Base-by-base conservation (phyloP, 2,113 vertebrate species). In the Erinaceus europaeus region DNA sequence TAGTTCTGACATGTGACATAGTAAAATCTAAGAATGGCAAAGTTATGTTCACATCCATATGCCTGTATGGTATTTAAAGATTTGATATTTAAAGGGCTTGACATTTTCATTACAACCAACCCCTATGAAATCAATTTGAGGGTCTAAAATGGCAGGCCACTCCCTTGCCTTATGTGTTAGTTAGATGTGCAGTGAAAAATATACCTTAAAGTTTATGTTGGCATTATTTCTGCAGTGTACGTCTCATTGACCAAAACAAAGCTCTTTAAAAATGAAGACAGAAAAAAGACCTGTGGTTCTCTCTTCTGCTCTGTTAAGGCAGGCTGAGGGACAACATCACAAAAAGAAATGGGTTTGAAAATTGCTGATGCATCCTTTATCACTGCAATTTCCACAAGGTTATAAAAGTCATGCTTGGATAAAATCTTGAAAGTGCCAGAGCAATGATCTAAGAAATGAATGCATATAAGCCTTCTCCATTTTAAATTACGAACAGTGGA, bases 101-200 rank as follows among this genome's bases (percentile, higher is more conserved):
- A 95, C 89, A 96, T 97, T 96, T 95, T 94, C 93, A 95, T 96
- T 96, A 95, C 94, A 96, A 96, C 93, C 93, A 83, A 92, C 94
- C 95, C 95, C 95, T 94, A 85, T 90, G 91, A 96, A 96, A 81
- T 68, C 21, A 44, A 85, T 88, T 86, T 95, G 93, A 88, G 40
- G 79, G 40, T 25, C 91, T 96, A 94, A 96, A 90, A 96, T 94
- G 80, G 92, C 71, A 92, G 87, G 93, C 93, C 92, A 93, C 92
- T 64, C 62, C 73, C 44, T 21, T 5, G 2, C 40, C 93, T 95
- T 92, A 89, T 50, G 57, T 94, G 95, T 94, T 76, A 92, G 86
- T 92, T 94, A 95, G 84, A 94, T 44, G 42, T 2, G 10, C 77
- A 92, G 18, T 84, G 40, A 79, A 91, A 86, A 78, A 91, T 94